phyloP scores from a whole-genome alignment of 1,140 invertebrate species.

The Zeugodacus cucurbitae region DNA sequence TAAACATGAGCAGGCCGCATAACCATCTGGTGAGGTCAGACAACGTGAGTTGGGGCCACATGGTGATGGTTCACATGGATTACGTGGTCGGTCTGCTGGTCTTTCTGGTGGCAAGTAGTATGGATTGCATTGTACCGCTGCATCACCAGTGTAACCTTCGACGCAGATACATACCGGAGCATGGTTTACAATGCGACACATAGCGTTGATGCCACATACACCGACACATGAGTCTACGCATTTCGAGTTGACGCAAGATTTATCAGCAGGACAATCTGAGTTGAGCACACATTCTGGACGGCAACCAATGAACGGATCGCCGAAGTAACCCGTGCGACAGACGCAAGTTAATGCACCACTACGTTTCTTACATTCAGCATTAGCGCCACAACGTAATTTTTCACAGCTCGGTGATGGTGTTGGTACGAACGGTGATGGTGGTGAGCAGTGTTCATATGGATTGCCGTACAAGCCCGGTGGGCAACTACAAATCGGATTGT shows the following conservation, averaged over 20 bases:
- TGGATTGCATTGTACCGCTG: slow-evolving; percentile 76
- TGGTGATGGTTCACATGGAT: slow-evolving; percentile 78
- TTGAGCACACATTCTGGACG: slow-evolving; percentile 83
- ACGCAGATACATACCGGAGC: slow-evolving; percentile 82
- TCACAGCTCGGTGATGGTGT: slow-evolving; percentile 74
- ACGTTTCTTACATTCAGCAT: slow-evolving; percentile 77
- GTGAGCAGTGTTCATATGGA: slow-evolving; percentile 81
- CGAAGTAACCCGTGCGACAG: slow-evolving; percentile 75
- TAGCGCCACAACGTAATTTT: slow-evolving; percentile 78
- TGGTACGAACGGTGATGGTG: slow-evolving; percentile 65
- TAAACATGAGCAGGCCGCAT: slow-evolving; percentile 82
- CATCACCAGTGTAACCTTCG: slow-evolving; percentile 78
- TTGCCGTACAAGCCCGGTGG: slow-evolving; percentile 79
- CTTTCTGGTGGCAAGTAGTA: slow-evolving; percentile 59
- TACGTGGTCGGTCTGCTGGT: slow-evolving; percentile 56
- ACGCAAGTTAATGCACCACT: slow-evolving; percentile 72
- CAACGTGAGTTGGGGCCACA: slow-evolving; percentile 85
- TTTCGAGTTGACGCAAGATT: slow-evolving; percentile 82
- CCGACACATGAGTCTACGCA: slow-evolving; percentile 82
- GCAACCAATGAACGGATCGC: slow-evolving; percentile 80
- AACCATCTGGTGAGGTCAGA: slow-evolving; percentile 75
- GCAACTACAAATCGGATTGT: slow-evolving; percentile 82
- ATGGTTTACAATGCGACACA: slow-evolving; percentile 82
- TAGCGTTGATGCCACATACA: slow-evolving; percentile 80
- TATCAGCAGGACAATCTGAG: slow-evolving; percentile 76